These are phyloP conservation scores for Ceratotherium simum DNA, from an alignment of 2,113 vertebrate genomes.

Conservation along the genomic window DNA sequence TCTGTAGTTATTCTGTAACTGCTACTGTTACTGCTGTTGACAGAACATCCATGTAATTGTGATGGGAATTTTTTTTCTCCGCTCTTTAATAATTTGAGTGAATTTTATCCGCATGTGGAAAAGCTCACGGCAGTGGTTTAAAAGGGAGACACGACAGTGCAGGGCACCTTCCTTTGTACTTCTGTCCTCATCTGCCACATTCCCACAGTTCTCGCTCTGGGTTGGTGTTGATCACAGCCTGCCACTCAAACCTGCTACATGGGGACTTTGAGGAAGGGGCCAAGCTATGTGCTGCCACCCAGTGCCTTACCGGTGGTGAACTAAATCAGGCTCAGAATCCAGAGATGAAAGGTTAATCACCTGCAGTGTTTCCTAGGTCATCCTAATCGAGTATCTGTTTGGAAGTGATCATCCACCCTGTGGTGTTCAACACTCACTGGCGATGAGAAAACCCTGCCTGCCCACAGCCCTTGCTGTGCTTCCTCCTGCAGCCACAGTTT, in stretches of 20 bases:
- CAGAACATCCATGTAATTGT: slow-evolving; percentile 72
- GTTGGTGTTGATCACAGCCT: background rate
- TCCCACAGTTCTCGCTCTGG: background rate
- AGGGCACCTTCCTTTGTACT: background rate
- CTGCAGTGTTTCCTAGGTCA: slow-evolving; percentile 24
- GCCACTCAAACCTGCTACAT: background rate
- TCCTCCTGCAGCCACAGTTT: slow-evolving; percentile 11
- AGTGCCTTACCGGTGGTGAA: background rate
- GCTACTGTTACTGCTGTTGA: slow-evolving; percentile 80
- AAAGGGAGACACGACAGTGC: background rate
- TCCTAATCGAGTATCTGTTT: background rate
- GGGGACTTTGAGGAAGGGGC: background rate
- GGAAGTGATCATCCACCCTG: background rate
- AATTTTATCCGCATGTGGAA: slow-evolving; percentile 51
- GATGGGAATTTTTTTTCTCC: slow-evolving; percentile 58
- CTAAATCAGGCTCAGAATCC: background rate
- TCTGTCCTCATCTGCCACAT: background rate
- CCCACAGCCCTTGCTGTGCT: slow-evolving; percentile 35
- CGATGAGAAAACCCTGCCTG: slow-evolving; percentile 9
- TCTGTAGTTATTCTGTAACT: slow-evolving; percentile 85
- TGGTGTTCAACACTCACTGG: background rate
- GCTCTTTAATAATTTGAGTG: slow-evolving; percentile 73
- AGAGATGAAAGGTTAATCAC: background rate
- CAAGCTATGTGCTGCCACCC: background rate
- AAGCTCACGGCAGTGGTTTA: background rate